Base-by-base conservation (phyloP, 2,797 vertebrate species). In the Lycodopsis pacificus region DNA sequence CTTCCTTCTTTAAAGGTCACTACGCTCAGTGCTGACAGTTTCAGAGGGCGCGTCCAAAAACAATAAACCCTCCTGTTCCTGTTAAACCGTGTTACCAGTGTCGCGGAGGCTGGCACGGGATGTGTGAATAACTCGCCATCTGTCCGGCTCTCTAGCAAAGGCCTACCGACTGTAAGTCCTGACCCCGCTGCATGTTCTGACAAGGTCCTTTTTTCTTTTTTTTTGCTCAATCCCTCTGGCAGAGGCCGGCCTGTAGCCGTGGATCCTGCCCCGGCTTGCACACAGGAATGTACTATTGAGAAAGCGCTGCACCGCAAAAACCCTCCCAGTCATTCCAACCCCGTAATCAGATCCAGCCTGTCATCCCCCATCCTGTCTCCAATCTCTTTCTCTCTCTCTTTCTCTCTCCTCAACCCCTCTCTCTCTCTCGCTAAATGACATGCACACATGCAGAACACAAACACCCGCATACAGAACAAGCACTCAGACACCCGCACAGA, bases 281-380 rank as follows among this genome's bases (percentile, higher is more conserved):
- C 91, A 88, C 87, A 93, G 94, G 94, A 95, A 95, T 95, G 94
- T 76, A 88, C 88, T 92, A 93, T 95, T 95, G 94, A 94, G 93
- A 95, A 94, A 95, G 88, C 83, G 48, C 87, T 77, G 80, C 85
- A 88, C 91, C 92, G 73, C 91, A 93, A 56, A 53, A 93, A 93
- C 71, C 91, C 91, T 94, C 90, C 91, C 90, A 95, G 92, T 90
- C 91, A 93, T 93, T 93, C 91, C 91, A 93, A 86, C 89, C 53
- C 85, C 83, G 88, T 95, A 94, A 95, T 95, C 92, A 94, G 90
- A 95, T 94, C 93, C 94, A 94, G 91, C 84, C 90, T 90, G 90
- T 92, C 90, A 90, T 86, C 91, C 92, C 88, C 91, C 92, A 87
- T 91, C 81, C 85, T 77, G 71, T 86, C 90, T 91, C 83, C 88